Conservation (phyloP, 2,797 vertebrate species). For the Hylomyscus alleni region DNA sequence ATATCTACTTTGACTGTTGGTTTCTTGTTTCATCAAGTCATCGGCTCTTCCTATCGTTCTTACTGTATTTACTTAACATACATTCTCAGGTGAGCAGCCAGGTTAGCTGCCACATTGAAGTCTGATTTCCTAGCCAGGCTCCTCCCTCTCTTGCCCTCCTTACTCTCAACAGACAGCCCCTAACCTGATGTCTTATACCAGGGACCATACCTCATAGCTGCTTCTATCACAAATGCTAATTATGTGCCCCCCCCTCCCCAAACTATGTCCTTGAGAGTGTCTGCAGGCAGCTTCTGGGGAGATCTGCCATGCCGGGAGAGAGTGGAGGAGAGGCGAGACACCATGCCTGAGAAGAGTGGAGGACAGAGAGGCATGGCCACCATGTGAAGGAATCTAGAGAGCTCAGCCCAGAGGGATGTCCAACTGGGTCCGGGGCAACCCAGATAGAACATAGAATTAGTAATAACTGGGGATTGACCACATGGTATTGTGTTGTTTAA, state of each 20-base stretch:
- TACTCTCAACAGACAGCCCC: background rate
- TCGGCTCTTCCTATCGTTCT: background rate
- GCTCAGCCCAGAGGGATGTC: background rate
- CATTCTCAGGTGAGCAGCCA: background rate
- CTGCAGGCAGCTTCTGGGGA: background rate
- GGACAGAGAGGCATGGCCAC: background rate
- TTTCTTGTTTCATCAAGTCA: conserved; percentile 17
- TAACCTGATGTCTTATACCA: background rate
- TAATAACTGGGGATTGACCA: background rate
- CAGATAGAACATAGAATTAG: background rate
- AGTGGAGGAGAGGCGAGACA: background rate
- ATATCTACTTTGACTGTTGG: background rate
- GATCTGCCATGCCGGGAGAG: background rate
- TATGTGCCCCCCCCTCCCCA: background rate
- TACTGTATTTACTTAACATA: background rate
- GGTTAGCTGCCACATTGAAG: background rate
- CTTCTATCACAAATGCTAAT: background rate
- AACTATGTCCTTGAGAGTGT: background rate
- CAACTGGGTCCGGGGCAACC: background rate
- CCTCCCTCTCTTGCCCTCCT: no score
- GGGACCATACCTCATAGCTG: background rate
- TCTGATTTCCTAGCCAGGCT: background rate
- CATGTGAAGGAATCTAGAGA: background rate
- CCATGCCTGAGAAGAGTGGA: background rate
- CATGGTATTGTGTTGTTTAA: background rate